These are phyloP conservation scores for Malurus cyaneus DNA, from an alignment of 2,113 vertebrate genomes.

Conservation along the genomic window DNA sequence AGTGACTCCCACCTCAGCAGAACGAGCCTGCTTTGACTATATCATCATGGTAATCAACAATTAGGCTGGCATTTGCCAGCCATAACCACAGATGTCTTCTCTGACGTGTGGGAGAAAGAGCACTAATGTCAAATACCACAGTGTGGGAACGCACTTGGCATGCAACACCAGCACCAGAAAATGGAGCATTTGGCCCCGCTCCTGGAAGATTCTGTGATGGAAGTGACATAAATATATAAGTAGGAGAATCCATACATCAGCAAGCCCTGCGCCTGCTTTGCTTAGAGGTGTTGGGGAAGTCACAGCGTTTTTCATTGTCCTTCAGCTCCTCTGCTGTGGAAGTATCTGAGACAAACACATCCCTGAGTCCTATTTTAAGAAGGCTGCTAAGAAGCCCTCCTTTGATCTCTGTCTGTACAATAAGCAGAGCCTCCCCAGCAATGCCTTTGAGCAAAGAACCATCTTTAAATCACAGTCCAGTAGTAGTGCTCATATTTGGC, in stretches of 20 bases:
- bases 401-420: not conserved
- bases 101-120: constrained; percentile 37
- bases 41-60: constrained; percentile 40
- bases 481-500: constrained; percentile 24
- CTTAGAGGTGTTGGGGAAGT: not conserved
- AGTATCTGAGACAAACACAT: not conserved
- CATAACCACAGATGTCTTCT: constrained; percentile 49
- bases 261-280: not conserved
- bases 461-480: constrained; percentile 17
- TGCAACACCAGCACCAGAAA: not conserved
- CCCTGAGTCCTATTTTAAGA: not conserved
- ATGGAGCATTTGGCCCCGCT: not conserved
- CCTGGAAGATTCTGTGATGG: not conserved
- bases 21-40: not conserved
- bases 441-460: not conserved
- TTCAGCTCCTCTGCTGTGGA: not conserved
- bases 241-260: not conserved
- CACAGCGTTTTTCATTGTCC: not conserved
- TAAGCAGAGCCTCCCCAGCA: constrained; percentile 10
- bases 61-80: constrained; percentile 46
- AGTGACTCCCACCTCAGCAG: constrained; percentile 11
- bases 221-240: constrained; percentile 14
- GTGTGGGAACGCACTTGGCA: constrained; percentile 34
- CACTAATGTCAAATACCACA: not conserved
- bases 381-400: not conserved